A percentile compares a stretch with the other conserved stretches of the same genome.
Evolutionary conservation across 2,888 invertebrate species (phyloP).

Genomic region (Deilephila elpenor): DNA sequence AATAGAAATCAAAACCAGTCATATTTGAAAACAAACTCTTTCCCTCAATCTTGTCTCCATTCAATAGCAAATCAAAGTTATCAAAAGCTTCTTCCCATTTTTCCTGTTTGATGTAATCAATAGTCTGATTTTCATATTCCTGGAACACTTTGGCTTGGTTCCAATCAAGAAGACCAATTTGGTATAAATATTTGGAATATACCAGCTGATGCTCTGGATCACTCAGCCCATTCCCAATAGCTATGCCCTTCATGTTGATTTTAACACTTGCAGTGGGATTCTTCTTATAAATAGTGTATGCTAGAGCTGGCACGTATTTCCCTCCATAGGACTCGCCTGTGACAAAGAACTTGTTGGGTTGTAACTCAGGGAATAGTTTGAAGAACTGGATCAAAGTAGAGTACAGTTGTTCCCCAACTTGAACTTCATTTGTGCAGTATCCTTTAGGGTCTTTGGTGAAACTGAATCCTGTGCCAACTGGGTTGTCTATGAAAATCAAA

Average conservation of each 20-base stretch:
- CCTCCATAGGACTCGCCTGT: slow-evolving; percentile 97
- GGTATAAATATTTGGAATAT: slow-evolving; percentile 92
- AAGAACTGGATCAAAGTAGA: slow-evolving; percentile 92
- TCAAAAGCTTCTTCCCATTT: slow-evolving; percentile 89
- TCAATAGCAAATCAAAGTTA: slow-evolving; percentile 88
- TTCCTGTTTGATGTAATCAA: slow-evolving; percentile 85
- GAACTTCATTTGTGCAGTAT: slow-evolving; percentile 91
- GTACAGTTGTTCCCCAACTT: slow-evolving; percentile 92
- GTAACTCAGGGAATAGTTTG: slow-evolving; percentile 90
- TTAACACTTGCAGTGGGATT: slow-evolving; percentile 86
- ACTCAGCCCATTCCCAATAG: slow-evolving; percentile 92
- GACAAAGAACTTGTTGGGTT: slow-evolving; percentile 91
- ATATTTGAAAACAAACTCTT: slow-evolving; percentile 88
- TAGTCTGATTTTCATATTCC: slow-evolving; percentile 84
- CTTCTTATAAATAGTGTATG: slow-evolving; percentile 88
- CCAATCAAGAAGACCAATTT: slow-evolving; percentile 88
- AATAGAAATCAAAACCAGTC: slow-evolving; percentile 91
- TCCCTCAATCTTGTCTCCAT: slow-evolving; percentile 86
- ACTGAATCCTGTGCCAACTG: slow-evolving; percentile 96
- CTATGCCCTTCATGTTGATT: slow-evolving; percentile 89
- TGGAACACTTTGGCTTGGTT: slow-evolving; percentile 86
- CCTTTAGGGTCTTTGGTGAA: slow-evolving; percentile 91
- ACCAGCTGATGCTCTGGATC: slow-evolving; percentile 91
- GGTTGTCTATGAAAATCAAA: slow-evolving; percentile 96
- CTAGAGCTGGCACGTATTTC: slow-evolving; percentile 90